Evolutionary conservation across 1,140 invertebrate genomes (phyloP).

Genomic region (Diplogasteroides magnus): DNA sequence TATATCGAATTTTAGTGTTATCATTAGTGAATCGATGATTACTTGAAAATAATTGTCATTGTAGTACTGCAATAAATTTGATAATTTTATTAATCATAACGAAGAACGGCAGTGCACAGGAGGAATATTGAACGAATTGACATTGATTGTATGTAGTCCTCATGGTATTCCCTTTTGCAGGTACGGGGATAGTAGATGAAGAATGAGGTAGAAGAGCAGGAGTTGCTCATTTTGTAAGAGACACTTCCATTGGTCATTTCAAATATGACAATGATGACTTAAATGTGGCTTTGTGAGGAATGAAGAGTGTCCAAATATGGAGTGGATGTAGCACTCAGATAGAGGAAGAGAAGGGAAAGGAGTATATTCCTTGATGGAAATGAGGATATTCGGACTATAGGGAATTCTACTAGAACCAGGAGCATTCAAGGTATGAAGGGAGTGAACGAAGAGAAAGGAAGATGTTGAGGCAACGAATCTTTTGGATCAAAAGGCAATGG

Average conservation of each 20-base stretch:
- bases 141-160: no score
- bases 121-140: no score
- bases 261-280: no score
- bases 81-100: no score
- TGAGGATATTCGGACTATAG: not conserved
- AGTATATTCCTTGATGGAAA: not conserved
- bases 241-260: not conserved
- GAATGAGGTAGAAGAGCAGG: no score
- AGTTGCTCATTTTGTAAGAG: not conserved
- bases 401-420: not conserved
- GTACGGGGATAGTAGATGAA: not conserved
- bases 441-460: not conserved
- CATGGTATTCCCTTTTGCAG: no score
- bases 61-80: no score
- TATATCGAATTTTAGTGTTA: not conserved
- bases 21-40: not conserved
- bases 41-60: no score
- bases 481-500: not conserved
- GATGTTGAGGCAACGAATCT: no score
- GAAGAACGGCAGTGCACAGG: no score
- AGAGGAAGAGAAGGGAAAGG: not conserved
- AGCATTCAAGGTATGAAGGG: not conserved
- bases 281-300: no score
- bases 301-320: not conserved
- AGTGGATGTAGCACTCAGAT: not conserved